A percentile compares a stretch with the other conserved stretches of the same genome.
Conservation (phyloP, 2,113 vertebrate species). For the Callocephalon fimbriatum region DNA sequence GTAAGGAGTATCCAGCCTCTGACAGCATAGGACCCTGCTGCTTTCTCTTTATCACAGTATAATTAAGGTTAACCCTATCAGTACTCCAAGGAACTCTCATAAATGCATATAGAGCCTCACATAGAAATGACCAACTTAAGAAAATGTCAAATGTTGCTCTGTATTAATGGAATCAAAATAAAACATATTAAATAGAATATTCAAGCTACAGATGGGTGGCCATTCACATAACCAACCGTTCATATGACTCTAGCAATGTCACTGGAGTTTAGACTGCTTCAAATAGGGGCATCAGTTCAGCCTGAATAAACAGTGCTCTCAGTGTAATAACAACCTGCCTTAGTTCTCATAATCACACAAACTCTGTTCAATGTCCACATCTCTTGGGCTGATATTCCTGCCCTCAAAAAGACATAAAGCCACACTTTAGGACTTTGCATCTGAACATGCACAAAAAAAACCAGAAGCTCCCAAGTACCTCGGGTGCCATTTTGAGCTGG, state of each 20-base stretch:
- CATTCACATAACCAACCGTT: not conserved
- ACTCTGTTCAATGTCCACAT: not conserved
- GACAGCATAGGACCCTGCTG: not conserved
- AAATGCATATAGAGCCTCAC: not conserved
- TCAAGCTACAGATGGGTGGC: not conserved
- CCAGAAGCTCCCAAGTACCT: not conserved
- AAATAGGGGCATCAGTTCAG: not conserved
- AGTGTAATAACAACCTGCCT: not conserved
- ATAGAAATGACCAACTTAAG: not conserved
- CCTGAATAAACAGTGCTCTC: not conserved
- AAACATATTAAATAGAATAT: not conserved
- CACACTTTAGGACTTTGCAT: not conserved
- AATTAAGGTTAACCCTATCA: not conserved
- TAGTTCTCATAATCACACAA: not conserved
- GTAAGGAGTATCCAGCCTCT: not conserved
- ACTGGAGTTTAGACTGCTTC: not conserved
- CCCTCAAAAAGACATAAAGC: not conserved
- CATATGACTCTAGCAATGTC: not conserved
- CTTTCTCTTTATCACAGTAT: not conserved
- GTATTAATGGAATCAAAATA: not conserved
- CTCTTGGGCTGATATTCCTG: not conserved
- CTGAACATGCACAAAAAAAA: not conserved
- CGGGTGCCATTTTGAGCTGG: rapidly evolving
- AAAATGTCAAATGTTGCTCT: not conserved
- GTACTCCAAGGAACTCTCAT: not conserved